A percentile compares a stretch with the other conserved stretches of the same genome.
Conservation (phyloP, 92 coral and sea anemone species). For the Zoanthus gigantus region DNA sequence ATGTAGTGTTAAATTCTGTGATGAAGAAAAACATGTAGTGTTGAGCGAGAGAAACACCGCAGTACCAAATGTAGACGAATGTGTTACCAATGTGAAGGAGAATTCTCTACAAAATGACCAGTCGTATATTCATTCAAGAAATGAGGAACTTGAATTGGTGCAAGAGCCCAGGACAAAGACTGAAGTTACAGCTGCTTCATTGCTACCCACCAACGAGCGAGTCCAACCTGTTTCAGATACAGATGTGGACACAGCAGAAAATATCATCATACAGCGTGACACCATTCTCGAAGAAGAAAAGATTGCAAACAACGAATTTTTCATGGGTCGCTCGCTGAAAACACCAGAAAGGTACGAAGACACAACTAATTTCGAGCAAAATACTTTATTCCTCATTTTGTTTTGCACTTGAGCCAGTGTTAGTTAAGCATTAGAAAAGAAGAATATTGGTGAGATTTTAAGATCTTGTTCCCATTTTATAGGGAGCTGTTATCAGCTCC, state of each 20-base stretch:
- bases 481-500: no score
- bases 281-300: constrained; percentile 72
- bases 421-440: no score
- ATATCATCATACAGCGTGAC: constrained; percentile 58
- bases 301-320: constrained; percentile 70
- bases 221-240: constrained; percentile 14
- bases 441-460: no score
- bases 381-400: not conserved
- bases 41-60: not conserved
- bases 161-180: not conserved
- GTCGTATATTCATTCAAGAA: not conserved
- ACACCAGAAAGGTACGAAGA: constrained; percentile 70
- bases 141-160: not conserved
- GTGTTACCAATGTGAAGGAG: not conserved
- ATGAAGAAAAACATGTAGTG: not conserved
- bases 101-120: not conserved
- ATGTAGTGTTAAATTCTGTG: not conserved
- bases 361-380: not conserved
- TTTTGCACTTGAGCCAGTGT: not conserved
- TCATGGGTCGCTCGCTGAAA: constrained; percentile 86
- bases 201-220: constrained; percentile 13
- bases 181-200: constrained; percentile 2
- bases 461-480: no score
- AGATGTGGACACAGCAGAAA: not conserved
- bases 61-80: not conserved